Base-by-base conservation (phyloP, 2,888 invertebrate genomes). In the Ophion slaviceki region DNA sequence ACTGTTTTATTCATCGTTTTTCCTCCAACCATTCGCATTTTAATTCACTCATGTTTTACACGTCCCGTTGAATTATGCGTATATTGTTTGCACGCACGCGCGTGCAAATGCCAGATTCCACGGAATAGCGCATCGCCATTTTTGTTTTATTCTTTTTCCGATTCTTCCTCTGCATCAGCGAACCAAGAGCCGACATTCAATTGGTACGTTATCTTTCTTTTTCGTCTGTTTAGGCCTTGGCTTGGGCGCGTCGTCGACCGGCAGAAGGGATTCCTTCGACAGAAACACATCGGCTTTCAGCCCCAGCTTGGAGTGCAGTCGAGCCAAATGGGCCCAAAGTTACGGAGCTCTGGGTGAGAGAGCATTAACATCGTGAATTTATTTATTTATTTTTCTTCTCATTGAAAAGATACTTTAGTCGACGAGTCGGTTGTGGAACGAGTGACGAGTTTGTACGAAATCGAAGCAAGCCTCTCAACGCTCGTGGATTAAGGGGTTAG, bases 261-360 rank as follows among this genome's bases (percentile, higher is more conserved):
- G 96, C 82, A 95, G 97, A 89, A 95, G 97, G 87, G 97, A 97
- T 94, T 97, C 97, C 40, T 97, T 97, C 94, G 96, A 97, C 93
- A 95, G 97, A 89, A 96, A 96, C 92, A 96, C 96, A 90, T 97
- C 97, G 83, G 96, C 96, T 88, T 97, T 97, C 92, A 97, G 96
- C 88, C 97, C 97, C 80, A 96, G 96, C 87, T 94, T 97, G 91
- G 96, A 97, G 92, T 97, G 96, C 94, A 95, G 95, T 92, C 92
- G 95, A 89, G 94, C 94, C 75, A 95, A 95, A 90, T 95, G 95
- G 95, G 94, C 95, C 47, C 95, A 95, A 90, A 96, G 95, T 92
- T 96, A 96, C 90, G 95, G 95, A 71, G 95, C 95, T 77, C 93
- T 96, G 81, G 95, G 95, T 94, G 92, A 93, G 91, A 89, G 87